phyloP scores from a whole-genome alignment of 2,888 invertebrate genomes.

The Melanargia galathea region DNA sequence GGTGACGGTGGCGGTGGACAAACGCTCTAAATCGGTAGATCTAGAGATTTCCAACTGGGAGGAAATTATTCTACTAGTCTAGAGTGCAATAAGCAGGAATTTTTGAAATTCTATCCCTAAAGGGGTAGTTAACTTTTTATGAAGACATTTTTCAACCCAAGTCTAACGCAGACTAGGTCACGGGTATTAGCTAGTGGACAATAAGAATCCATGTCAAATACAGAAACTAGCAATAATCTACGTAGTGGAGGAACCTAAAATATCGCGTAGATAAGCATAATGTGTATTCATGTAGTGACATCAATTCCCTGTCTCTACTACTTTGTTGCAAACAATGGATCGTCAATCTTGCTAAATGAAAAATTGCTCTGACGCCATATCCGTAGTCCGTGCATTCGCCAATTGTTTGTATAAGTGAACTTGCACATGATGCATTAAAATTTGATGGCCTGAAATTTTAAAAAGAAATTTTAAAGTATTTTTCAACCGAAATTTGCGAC shows the following conservation, averaged over 20 bases:
- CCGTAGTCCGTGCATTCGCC: conserved; percentile 32
- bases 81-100: too few species aligned
- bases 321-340: conserved; percentile 29
- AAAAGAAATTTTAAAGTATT: too few species aligned
- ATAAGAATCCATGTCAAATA: too few species aligned
- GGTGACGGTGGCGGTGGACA: too few species aligned
- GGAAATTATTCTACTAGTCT: too few species aligned
- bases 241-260: conserved; percentile 1
- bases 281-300: conserved; percentile 28
- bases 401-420: conserved; percentile 16
- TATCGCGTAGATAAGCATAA: conserved; percentile 1
- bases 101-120: too few species aligned
- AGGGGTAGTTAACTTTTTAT: too few species aligned
- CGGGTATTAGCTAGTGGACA: too few species aligned
- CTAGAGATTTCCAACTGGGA: too few species aligned
- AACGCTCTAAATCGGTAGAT: too few species aligned
- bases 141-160: too few species aligned
- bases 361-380: conserved; percentile 32
- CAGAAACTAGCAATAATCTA: not conserved
- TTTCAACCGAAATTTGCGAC: not conserved
- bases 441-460: not conserved
- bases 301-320: conserved; percentile 27
- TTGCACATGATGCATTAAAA: conserved; percentile 3
- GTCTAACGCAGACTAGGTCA: too few species aligned
- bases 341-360: conserved; percentile 37